Conservation (phyloP, 2,797 vertebrate genomes). For the Kryptolebias ocellatus region DNA sequence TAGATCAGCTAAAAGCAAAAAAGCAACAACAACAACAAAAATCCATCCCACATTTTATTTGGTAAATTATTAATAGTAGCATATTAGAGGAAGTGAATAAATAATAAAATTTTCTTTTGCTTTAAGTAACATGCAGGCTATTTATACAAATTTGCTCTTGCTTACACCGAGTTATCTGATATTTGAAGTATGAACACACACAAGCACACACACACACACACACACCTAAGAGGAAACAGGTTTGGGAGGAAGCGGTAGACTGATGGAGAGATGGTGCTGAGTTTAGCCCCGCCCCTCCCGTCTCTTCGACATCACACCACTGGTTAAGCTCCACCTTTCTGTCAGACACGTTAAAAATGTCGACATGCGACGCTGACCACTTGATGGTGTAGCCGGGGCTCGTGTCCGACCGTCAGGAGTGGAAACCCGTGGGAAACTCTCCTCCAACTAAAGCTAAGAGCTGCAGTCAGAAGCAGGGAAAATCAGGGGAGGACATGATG, state of each 20-base stretch:
- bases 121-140: no score
- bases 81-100: no score
- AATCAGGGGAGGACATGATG: slow-evolving; percentile 31
- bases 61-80: no score
- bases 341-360: slow-evolving; percentile 52
- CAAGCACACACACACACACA: slow-evolving; percentile 3
- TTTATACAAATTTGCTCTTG: no score
- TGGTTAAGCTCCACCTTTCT: slow-evolving; percentile 67
- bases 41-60: no score
- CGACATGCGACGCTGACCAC: slow-evolving; percentile 30
- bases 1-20: no score
- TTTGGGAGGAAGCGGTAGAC: background rate
- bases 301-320: slow-evolving; percentile 82
- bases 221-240: background rate
- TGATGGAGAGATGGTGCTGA: background rate
- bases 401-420: background rate
- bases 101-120: no score
- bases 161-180: background rate
- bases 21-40: no score
- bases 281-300: slow-evolving; percentile 63
- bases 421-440: background rate
- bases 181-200: background rate
- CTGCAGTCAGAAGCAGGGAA: background rate
- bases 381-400: background rate
- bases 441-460: background rate